These are phyloP conservation scores for Nothoprocta perdicaria DNA, from an alignment of 2,113 vertebrate genomes.

Conservation along the genomic window DNA sequence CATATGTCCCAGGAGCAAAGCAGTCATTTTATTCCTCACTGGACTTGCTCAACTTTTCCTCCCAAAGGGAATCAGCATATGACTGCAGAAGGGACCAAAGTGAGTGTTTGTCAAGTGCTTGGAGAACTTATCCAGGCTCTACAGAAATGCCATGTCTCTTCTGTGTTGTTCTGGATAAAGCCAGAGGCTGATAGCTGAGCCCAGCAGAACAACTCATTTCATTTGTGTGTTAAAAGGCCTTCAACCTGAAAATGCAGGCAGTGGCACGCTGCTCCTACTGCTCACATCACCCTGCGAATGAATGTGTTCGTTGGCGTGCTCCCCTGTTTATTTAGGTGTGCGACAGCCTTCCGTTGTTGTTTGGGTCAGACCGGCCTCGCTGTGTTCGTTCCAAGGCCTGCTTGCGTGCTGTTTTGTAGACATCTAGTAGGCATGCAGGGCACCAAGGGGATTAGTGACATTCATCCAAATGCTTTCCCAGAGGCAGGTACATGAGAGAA, in stretches of 20 bases:
- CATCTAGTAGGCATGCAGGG: constrained; percentile 44
- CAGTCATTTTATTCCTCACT: neutral
- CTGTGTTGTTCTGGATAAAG: neutral
- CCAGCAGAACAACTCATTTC: neutral
- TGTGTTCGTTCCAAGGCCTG: constrained; percentile 63
- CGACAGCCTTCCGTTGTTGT: constrained; percentile 69
- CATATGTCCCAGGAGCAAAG: neutral
- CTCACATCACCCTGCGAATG: constrained; percentile 52
- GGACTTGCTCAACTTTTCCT: neutral
- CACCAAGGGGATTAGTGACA: constrained; percentile 61
- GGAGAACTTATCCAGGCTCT: neutral
- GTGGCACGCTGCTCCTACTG: constrained; percentile 10
- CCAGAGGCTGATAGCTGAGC: neutral
- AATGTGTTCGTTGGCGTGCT: constrained; percentile 68
- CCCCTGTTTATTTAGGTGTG: constrained; percentile 77
- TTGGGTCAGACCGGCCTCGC: constrained; percentile 59
- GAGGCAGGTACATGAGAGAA: neutral
- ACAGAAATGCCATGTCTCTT: neutral
- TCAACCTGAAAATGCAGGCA: constrained; percentile 23
- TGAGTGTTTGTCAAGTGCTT: neutral
- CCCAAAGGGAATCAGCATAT: neutral
- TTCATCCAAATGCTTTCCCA: constrained; percentile 46
- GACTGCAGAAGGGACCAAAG: neutral
- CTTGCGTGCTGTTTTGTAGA: constrained; percentile 57
- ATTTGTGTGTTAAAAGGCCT: neutral